Evolutionary conservation across 2,797 vertebrate genomes (phyloP), one percentile per base, ranked within the genome.

Genomic region (Podargus strigoides): DNA sequence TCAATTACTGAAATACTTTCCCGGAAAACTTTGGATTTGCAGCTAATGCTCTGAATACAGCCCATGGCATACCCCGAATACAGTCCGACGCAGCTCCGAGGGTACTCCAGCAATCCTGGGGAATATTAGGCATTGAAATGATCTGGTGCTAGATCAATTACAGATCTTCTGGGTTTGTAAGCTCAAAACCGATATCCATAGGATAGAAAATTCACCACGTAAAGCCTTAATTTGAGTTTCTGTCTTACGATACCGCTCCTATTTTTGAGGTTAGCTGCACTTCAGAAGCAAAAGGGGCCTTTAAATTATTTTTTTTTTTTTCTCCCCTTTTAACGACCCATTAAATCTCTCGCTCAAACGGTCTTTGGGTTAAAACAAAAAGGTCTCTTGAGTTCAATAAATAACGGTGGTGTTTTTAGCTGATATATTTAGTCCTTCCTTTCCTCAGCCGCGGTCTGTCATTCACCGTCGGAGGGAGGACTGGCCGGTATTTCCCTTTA

Each of bases 11-110:
- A 97, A 96, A 99, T 98, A 60, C 98, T 98, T 79, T 99, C 99
- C 96, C 99, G 98, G 97, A 99, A 99, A 98, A 98, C 98, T 98
- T 99, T 99, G 94, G 99, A 98, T 97, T 99, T 99, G 98, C 98
- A 99, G 97, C 98, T 98, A 96, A 99, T 98, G 95, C 99, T 99
- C 98, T 99, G 99, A 97, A 99, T 99, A 95, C 99, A 99, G 98
- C 99, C 99, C 99, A 99, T 99, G 95, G 98, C 97, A 98, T 98
- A 98, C 94, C 98, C 97, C 85, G 98, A 94, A 86, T 93, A 95
- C 79, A 96, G 96, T 84, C 97, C 92, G 96, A 98, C 95, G 96
- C 97, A 97, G 98, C 98, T 98, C 98, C 98, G 96, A 97, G 97
- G 94, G 98, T 97, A 96, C 98, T 98, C 98, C 98, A 98, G 97